Percentiles rank a stretch among this genome's conserved stretches.
Conservation (phyloP, 2,888 invertebrate genomes). For the Chalcosyrphus nemorum region DNA sequence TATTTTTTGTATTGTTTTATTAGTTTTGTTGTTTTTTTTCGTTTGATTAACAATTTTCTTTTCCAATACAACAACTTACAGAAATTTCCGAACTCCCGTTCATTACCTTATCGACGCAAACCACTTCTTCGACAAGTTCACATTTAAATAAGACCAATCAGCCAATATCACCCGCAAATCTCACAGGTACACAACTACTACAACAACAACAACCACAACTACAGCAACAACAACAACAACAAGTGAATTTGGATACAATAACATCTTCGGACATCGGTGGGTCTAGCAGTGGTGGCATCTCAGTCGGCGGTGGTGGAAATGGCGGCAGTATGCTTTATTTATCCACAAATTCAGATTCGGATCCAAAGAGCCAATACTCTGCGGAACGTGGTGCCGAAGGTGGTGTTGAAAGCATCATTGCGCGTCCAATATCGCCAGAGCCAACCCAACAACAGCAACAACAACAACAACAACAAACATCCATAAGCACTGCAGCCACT, state of each 20-base stretch:
- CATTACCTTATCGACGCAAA: slow-evolving; percentile 78
- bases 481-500: slow-evolving; percentile 69
- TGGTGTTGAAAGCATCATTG: slow-evolving; percentile 49
- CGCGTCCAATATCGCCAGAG: slow-evolving; percentile 73
- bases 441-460: too few relatives aligned
- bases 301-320: slow-evolving; percentile 21
- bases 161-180: slow-evolving; percentile 71
- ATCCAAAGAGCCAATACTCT: slow-evolving; percentile 61
- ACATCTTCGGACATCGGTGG: slow-evolving; percentile 65
- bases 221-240: slow-evolving; percentile 58
- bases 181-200: slow-evolving; percentile 65
- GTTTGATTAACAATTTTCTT: slow-evolving; percentile 68
- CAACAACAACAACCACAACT: slow-evolving; percentile 51
- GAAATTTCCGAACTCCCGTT: slow-evolving; percentile 81
- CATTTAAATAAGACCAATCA: slow-evolving; percentile 79
- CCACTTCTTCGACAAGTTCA: slow-evolving; percentile 77
- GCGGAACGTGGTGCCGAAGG: slow-evolving; percentile 50
- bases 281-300: slow-evolving; percentile 54
- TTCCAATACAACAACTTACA: slow-evolving; percentile 73
- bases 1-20: slow-evolving; percentile 5
- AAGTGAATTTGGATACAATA: slow-evolving; percentile 66
- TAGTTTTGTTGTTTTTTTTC: slow-evolving; percentile 49
- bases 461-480: slow-evolving; percentile 59
- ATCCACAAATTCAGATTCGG: slow-evolving; percentile 56
- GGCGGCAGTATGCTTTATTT: slow-evolving; percentile 61